Conservation (phyloP, 2,113 vertebrate species). For the Lophochroa leadbeateri region DNA sequence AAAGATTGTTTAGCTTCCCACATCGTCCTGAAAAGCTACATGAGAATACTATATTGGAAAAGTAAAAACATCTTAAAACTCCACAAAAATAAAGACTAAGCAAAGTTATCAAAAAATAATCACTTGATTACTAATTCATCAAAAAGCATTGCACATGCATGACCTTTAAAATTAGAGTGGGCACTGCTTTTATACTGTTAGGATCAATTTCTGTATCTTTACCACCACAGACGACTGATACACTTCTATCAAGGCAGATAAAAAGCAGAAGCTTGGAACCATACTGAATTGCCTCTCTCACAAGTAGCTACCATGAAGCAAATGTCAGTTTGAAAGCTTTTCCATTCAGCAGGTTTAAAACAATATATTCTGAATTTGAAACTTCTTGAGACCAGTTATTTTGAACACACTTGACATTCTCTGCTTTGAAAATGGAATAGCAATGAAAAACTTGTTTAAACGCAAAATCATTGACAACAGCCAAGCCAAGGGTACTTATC, state of each 20-base stretch:
- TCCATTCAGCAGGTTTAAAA: not conserved
- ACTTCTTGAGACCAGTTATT: not conserved
- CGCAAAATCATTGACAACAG: not conserved
- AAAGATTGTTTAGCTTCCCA: not conserved
- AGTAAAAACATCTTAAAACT: not conserved
- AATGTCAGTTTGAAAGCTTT: not conserved
- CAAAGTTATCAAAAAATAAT: not conserved
- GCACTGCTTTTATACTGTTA: not conserved
- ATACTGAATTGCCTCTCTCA: not conserved
- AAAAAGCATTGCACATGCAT: not conserved
- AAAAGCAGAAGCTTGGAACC: not conserved
- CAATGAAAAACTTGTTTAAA: not conserved
- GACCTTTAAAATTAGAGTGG: not conserved
- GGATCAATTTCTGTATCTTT: not conserved
- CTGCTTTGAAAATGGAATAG: not conserved
- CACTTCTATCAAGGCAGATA: not conserved
- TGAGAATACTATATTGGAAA: not conserved
- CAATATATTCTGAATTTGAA: not conserved
- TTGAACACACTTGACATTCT: not conserved
- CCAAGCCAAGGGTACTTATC: not conserved
- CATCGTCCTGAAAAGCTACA: not conserved
- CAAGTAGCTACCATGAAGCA: not conserved
- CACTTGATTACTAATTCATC: not conserved
- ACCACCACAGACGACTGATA: not conserved
- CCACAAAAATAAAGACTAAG: not conserved